Conservation (phyloP, 2,888 invertebrate species). For the Eupsilia transversa region DNA sequence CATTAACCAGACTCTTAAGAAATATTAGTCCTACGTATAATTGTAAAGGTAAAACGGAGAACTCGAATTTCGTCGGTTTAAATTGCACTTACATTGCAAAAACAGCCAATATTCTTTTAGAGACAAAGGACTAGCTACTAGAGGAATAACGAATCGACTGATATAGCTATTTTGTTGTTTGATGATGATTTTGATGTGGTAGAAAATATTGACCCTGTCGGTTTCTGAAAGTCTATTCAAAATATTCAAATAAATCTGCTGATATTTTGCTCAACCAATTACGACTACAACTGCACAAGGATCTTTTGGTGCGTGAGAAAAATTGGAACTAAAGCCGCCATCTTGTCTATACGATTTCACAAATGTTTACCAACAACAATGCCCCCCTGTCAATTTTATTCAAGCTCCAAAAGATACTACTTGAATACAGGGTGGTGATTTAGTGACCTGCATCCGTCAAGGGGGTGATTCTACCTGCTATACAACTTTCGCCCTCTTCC, state of each 20-base stretch:
- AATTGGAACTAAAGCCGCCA: neutral
- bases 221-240: conserved; percentile 12
- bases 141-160: conserved; percentile 43
- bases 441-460: too few relatives aligned
- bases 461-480: too few relatives aligned
- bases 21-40: conserved; percentile 57
- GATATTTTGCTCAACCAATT: neutral
- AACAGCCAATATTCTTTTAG: conserved; percentile 2
- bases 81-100: neutral
- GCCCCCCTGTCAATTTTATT: neutral
- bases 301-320: neutral
- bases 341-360: neutral
- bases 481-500: too few relatives aligned
- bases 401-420: neutral
- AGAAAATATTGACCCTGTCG: neutral
- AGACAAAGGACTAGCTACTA: conserved; percentile 20
- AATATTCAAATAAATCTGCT: neutral
- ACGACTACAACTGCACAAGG: neutral
- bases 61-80: conserved; percentile 34
- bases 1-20: conserved; percentile 79
- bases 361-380: neutral
- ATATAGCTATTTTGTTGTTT: conserved; percentile 22
- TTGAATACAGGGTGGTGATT: too few relatives aligned
- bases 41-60: neutral
- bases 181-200: conserved; percentile 8